Evolutionary conservation across 1,140 invertebrate species (phyloP), one percentile per base, ranked within the genome.

Genomic region (Lineus longissimus): DNA sequence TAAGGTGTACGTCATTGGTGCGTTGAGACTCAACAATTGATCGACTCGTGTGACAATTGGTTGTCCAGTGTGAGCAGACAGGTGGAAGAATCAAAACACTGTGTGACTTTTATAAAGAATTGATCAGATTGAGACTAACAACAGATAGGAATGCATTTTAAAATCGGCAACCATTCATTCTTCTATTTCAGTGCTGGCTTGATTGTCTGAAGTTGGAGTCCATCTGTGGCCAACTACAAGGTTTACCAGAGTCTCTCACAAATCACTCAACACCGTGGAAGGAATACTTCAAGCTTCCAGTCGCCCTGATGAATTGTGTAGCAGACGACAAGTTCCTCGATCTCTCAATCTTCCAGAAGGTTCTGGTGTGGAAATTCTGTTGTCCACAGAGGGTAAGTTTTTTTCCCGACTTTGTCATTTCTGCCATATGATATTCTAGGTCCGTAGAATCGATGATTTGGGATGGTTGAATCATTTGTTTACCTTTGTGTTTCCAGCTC

Each of bases 311-410:
- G 70, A 80, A 72, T 62, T 62, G 68, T 13, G 72, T 80, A n/a
- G 78, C 79, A 27, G 77, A 75, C n/a, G 66, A 63, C 2, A 67
- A 65, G 0, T 66, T 79, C 19, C 71, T 74, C 41, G 70, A 76
- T 19, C 64, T 79, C 13, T 73, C 72, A 27, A 65, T 76, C 30
- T 77, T 81, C 71, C 78, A 81, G 67, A 81, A 78, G 61, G 77
- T 76, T 71, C 61, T 81, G n/a, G 59, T 81, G n/a, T 81, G 79
- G 79, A 79, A 75, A 58, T 68, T 78, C 55, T 70, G 70, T 56
- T 68, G 68, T 58, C 74, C 76, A 9, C 61, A 79, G 7, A 76
- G 70, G 69, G 78, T 78, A 64, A 54, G 68, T 66, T 25, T 56
- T 29, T 17, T 31, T 55, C 22, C 23, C 15, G 23, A 17, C 9